These are phyloP conservation scores for Dasypogon diadema DNA, from an alignment of 2,888 invertebrate species.

Conservation along the genomic window DNA sequence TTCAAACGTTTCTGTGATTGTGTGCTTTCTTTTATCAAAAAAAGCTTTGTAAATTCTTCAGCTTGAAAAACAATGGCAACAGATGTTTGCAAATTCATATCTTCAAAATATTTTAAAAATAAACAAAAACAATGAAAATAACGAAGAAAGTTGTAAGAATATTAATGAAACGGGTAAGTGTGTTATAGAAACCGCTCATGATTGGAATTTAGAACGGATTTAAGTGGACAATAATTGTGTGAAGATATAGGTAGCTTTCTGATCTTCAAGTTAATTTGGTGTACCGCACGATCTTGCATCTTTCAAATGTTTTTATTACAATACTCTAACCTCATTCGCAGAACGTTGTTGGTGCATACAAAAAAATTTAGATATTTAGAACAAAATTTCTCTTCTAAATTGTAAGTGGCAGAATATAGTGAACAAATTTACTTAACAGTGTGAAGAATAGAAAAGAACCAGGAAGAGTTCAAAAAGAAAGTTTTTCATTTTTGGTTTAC, in stretches of 20 bases:
- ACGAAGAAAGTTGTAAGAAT: background rate
- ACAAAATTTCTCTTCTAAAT: constrained; percentile 29
- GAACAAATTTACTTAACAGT: background rate
- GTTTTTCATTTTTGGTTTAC: constrained; percentile 2
- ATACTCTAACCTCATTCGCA: constrained; percentile 11
- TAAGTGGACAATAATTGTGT: background rate
- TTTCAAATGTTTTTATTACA: constrained; percentile 7
- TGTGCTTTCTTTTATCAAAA: constrained; percentile 7
- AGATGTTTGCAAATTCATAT: constrained; percentile 25
- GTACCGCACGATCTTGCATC: background rate
- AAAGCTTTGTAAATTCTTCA: constrained; percentile 8
- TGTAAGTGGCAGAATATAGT: background rate
- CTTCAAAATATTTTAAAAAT: constrained; percentile 27
- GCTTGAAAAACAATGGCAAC: constrained; percentile 39
- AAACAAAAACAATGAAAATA: constrained; percentile 37
- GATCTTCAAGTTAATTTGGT: background rate
- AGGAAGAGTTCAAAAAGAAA: constrained; percentile 17
- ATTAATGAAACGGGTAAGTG: background rate
- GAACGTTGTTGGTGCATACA: constrained; percentile 1
- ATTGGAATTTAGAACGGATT: constrained; percentile 3
- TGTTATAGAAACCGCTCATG: background rate
- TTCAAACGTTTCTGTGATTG: background rate
- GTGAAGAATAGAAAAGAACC: background rate
- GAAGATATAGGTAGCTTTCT: background rate
- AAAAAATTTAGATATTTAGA: constrained; percentile 6